phyloP scores from a whole-genome alignment of 2,113 vertebrate genomes.

The Noturus placidus region DNA sequence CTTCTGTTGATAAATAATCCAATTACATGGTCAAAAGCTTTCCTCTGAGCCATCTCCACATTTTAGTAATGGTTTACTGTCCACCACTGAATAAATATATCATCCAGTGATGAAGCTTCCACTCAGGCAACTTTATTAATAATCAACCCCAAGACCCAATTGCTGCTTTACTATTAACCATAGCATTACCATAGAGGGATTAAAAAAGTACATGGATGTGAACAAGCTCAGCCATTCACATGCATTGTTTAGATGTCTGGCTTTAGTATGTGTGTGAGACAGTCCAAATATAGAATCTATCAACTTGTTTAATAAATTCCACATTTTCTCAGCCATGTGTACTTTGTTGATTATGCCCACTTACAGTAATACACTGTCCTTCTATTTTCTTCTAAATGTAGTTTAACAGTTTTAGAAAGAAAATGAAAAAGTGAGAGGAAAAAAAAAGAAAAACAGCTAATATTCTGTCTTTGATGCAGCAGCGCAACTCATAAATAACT shows the following conservation, averaged over 20 bases:
- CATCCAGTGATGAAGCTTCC: conserved; percentile 29
- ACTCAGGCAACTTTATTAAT: conserved; percentile 22
- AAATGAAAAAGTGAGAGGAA: neutral
- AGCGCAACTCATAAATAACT: conserved; percentile 6
- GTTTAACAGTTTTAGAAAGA: neutral
- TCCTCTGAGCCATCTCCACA: neutral
- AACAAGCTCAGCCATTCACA: conserved; percentile 14
- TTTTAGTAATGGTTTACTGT: conserved; percentile 24
- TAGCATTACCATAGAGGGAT: conserved; percentile 32
- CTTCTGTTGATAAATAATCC: conserved; percentile 47
- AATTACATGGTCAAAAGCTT: conserved; percentile 15
- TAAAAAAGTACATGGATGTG: conserved; percentile 35
- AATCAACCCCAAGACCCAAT: neutral
- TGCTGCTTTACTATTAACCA: conserved; percentile 17
- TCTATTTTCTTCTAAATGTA: neutral
- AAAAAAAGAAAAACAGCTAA: neutral
- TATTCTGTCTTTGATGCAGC: neutral
- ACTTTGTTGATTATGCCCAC: conserved; percentile 26
- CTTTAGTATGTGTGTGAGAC: conserved; percentile 38
- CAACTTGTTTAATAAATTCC: conserved; percentile 31
- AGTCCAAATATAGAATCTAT: conserved; percentile 52
- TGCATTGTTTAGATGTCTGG: conserved; percentile 49
- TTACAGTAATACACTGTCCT: neutral
- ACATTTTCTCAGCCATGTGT: neutral
- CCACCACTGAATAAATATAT: conserved; percentile 31